Evolutionary conservation across 2,888 invertebrate species (phyloP).

Genomic region (Eledone cirrhosa): DNA sequence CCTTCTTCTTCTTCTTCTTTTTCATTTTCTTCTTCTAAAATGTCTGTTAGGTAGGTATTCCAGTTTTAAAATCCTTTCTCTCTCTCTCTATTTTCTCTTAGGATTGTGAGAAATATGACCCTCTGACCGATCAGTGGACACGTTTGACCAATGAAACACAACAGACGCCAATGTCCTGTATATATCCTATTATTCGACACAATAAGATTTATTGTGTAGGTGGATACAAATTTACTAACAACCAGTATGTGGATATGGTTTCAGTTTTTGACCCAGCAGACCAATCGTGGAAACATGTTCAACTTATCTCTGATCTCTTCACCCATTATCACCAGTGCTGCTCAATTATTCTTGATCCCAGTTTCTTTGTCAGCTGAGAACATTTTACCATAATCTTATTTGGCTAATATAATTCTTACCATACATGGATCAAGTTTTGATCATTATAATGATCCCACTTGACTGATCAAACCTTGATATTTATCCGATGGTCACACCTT

Average conservation of each 20-base stretch:
- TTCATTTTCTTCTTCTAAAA: too few relatives aligned
- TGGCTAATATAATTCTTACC: background rate
- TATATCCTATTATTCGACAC: constrained; percentile 15
- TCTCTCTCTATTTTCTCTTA: background rate
- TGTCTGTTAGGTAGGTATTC: too few relatives aligned
- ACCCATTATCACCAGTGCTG: constrained; percentile 18
- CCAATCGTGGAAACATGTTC: constrained; percentile 8
- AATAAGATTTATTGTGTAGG: constrained; percentile 21
- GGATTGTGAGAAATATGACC: constrained; percentile 16
- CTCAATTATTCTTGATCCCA: constrained; percentile 12
- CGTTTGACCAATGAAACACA: constrained; percentile 5
- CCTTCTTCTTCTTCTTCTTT: background rate
- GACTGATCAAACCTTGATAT: too few relatives aligned
- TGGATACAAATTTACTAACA: constrained; percentile 24
- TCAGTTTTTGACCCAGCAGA: constrained; percentile 21
- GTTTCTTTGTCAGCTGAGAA: constrained; percentile 24
- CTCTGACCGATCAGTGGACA: constrained; percentile 17
- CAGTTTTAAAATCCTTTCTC: background rate
- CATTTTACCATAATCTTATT: background rate
- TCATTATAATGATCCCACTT: too few relatives aligned
- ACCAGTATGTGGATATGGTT: constrained; percentile 16
- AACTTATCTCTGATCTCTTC: background rate
- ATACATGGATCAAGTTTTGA: too few relatives aligned
- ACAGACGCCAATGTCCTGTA: constrained; percentile 21
- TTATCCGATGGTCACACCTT: too few relatives aligned